Conservation (phyloP, 1,140 invertebrate species). For the Chlorops oryzae region DNA sequence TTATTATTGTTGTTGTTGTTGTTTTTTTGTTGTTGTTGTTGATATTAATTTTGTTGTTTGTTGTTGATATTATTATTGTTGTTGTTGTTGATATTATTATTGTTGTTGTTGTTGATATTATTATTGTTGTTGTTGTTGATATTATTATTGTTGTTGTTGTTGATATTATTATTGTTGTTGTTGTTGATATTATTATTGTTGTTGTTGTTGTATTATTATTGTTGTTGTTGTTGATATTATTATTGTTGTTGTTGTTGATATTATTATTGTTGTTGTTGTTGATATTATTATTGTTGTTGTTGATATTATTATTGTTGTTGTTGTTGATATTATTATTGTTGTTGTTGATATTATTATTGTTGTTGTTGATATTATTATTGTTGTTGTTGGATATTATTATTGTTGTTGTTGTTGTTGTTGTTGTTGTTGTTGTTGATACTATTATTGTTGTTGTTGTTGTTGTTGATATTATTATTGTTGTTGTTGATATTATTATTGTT, state of each 20-base stretch:
- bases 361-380: slow-evolving; percentile 3
- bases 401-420: too few species aligned
- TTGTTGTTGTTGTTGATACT: too few species aligned
- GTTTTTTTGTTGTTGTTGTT: too few species aligned
- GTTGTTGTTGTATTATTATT: too few species aligned
- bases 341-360: slow-evolving; percentile 2
- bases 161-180: slow-evolving; percentile 1
- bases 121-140: slow-evolving; percentile 1
- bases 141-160: slow-evolving; percentile 3
- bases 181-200: slow-evolving; percentile 2
- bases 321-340: slow-evolving; percentile 4
- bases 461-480: slow-evolving; percentile 3
- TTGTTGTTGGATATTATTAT: too few species aligned
- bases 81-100: slow-evolving; percentile 2
- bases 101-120: slow-evolving; percentile 1
- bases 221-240: too few species aligned
- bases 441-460: slow-evolving; percentile 2
- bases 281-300: slow-evolving; percentile 3
- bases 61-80: slow-evolving; percentile 4
- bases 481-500: slow-evolving; percentile 4
- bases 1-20: too few species aligned
- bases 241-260: slow-evolving; percentile 2
- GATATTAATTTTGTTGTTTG: too few species aligned
- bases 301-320: slow-evolving; percentile 3
- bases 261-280: slow-evolving; percentile 2